Percentiles rank a stretch among this genome's conserved stretches.
These are phyloP conservation scores for Lophius piscatorius DNA, from an alignment of 2,113 vertebrate genomes.

Conservation along the genomic window DNA sequence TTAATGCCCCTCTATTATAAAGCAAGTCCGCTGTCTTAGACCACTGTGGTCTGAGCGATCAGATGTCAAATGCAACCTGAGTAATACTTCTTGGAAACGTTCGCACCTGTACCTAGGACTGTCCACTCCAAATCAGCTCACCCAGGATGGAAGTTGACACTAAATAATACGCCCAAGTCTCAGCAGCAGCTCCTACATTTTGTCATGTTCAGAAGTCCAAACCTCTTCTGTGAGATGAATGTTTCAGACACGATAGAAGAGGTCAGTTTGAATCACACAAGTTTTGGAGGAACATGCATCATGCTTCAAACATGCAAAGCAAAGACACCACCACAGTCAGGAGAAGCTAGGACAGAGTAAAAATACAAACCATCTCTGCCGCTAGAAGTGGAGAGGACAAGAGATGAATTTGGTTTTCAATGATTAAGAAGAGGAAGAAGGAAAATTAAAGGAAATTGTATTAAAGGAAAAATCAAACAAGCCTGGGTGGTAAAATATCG, in stretches of 20 bases:
- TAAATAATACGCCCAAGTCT: too few relatives aligned
- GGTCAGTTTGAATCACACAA: neutral
- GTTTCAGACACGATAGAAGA: neutral
- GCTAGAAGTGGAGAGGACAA: conserved; percentile 82
- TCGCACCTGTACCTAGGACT: too few relatives aligned
- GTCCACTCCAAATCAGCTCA: too few relatives aligned
- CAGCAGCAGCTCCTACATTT: too few relatives aligned
- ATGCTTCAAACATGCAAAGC: conserved; percentile 7
- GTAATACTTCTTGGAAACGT: too few relatives aligned
- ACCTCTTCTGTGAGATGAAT: too few relatives aligned
- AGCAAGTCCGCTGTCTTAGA: too few relatives aligned
- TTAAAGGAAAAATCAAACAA: neutral
- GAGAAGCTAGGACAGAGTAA: conserved; percentile 39
- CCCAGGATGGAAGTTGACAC: too few relatives aligned
- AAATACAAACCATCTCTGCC: conserved; percentile 98
- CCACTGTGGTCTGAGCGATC: too few relatives aligned
- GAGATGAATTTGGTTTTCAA: conserved; percentile 54
- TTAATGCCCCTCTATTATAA: too few relatives aligned
- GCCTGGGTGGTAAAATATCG: neutral
- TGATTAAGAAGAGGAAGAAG: conserved; percentile 24
- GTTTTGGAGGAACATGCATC: conserved; percentile 12
- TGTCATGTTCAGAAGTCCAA: too few relatives aligned
- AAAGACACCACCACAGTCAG: conserved; percentile 5
- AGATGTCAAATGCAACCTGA: too few relatives aligned
- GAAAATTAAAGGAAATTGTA: neutral